Evolutionary conservation across 2,113 vertebrate species (phyloP).

Genomic region (Formicarius rufipectus): DNA sequence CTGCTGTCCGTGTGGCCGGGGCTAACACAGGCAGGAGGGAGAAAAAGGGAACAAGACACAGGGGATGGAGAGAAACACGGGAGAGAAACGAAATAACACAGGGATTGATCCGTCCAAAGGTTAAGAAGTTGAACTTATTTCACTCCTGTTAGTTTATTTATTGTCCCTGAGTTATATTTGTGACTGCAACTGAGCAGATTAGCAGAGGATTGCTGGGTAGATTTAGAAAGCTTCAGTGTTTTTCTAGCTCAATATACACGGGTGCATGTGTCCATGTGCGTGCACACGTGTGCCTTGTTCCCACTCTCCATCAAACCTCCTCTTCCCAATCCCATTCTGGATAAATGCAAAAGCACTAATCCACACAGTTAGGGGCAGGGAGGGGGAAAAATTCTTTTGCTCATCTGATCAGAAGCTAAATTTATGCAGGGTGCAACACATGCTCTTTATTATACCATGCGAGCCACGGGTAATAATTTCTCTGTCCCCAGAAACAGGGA

Average conservation of each 20-base stretch:
- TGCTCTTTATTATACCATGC: not conserved
- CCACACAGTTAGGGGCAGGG: not conserved
- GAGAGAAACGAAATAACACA: not conserved
- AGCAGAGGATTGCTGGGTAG: not conserved
- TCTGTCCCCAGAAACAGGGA: conserved; percentile 19
- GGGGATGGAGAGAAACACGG: not conserved
- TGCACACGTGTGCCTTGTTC: not conserved
- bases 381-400: not conserved
- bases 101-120: conserved; percentile 9
- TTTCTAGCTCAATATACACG: not conserved
- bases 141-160: conserved; percentile 35
- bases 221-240: not conserved
- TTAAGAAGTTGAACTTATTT: conserved; percentile 3
- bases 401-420: conserved; percentile 10
- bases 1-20: not conserved
- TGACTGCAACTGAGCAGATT: not conserved
- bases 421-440: not conserved
- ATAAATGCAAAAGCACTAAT: not conserved
- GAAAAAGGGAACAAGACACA: not conserved
- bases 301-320: not conserved
- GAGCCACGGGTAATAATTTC: not conserved
- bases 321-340: not conserved
- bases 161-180: conserved; percentile 23
- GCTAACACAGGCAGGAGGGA: not conserved
- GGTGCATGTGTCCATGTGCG: not conserved